These are phyloP conservation scores for Clarias platycephalus DNA, from an alignment of 2,797 vertebrate genomes.

Conservation along the genomic window DNA sequence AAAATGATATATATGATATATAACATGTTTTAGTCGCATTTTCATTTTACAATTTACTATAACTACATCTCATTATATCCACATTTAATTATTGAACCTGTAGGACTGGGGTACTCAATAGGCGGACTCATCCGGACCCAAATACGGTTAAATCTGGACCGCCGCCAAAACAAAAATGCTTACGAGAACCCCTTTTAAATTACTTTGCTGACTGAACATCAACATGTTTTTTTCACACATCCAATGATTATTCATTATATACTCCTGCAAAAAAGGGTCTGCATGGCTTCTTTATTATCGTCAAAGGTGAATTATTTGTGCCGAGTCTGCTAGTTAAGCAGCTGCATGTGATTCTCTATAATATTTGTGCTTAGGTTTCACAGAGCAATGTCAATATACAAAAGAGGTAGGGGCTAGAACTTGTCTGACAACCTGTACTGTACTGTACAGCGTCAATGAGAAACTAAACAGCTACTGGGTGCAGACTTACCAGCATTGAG, in stretches of 20 bases:
- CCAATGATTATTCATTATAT: background rate
- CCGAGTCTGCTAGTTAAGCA: background rate
- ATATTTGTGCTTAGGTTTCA: background rate
- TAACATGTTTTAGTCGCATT: background rate
- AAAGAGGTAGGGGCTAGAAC: background rate
- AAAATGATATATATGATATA: no score
- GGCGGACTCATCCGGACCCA: no score
- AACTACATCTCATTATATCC: constrained; percentile 27
- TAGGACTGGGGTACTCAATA: no score
- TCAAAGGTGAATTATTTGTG: background rate
- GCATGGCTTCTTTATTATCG: background rate
- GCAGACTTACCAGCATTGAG: constrained; percentile 80
- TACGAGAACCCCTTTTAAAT: no score
- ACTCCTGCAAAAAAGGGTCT: background rate
- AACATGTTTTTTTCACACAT: background rate
- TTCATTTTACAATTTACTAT: background rate
- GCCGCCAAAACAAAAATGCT: no score
- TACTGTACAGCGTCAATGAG: background rate
- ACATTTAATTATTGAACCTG: background rate
- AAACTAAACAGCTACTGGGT: background rate
- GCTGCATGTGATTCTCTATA: background rate
- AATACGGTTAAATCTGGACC: no score
- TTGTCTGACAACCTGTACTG: constrained; percentile 14
- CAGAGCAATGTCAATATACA: constrained; percentile 18
- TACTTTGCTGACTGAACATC: background rate